Base-by-base conservation (phyloP, 2,888 invertebrate species). In the Fabriciana adippe region DNA sequence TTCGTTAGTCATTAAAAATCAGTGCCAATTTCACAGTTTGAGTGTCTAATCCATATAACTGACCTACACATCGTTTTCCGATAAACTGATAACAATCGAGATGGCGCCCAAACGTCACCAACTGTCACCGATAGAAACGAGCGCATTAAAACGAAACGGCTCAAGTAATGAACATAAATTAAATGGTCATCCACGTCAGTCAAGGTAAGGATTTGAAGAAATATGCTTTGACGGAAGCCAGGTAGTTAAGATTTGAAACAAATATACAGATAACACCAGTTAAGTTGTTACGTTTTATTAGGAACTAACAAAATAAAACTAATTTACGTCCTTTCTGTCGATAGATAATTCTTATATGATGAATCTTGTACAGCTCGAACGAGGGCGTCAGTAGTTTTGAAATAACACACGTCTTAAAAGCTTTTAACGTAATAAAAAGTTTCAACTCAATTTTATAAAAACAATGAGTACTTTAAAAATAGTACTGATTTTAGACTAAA, bases 211-310 rank as follows among this genome's bases (percentile, higher is more conserved):
- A 84, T 80, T 81, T 80, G 75, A 80, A 83, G 85, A 83, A 81
- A 87, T 84, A 85, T 79, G 76, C 79, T 80, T 76, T 86, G 88
- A 86, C 91, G 88, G 90, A 90, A 92, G 90, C 89, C 92, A 92
- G 92, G 92, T 92, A 92, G 91, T 91, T 86, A 89, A 91, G 91
- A 91, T 92, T 78, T 78, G 75, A 86, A 88, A 90, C 88, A 87
- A 88, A 89, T 90, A 87, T 89, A 86, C 84, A 87, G 92, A 92
- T 92, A 91, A 92, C 85, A 81, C 78, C 77, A 83, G 88, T 90
- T 87, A 85, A 92, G 92, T 89, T 86, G 90, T 92, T 85, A 82
- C 79, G 78, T 90, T 92, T 92, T 92, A 92, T 91, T 90, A 82
- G 85, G 79, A 86, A 83, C 83, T 86, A 88, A 90, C 89, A 87